Conservation (phyloP, 2,113 vertebrate species). For the Stigmatopora argus region DNA sequence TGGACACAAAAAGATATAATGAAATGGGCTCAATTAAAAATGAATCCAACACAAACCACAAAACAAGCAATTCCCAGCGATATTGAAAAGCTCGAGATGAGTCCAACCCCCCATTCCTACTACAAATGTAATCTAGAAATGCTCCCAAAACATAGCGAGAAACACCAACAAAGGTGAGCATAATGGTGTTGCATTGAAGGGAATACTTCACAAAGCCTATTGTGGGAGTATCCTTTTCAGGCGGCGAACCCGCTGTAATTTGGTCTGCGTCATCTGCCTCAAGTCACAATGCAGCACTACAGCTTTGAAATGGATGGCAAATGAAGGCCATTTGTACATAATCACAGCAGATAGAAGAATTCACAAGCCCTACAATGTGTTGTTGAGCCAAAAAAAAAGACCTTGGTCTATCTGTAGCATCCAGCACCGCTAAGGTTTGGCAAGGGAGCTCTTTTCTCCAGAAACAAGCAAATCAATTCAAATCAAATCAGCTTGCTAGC, state of each 20-base stretch:
- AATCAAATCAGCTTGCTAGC: conserved; percentile 69
- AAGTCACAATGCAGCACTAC: conserved; percentile 66
- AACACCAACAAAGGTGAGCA: conserved; percentile 71
- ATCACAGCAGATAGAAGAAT: conserved; percentile 70
- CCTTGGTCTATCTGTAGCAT: conserved; percentile 69
- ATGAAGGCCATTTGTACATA: conserved; percentile 76
- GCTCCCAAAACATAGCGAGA: conserved; percentile 66
- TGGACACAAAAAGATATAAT: conserved; percentile 18
- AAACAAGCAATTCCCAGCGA: conserved; percentile 41
- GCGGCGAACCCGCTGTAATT: conserved; percentile 68
- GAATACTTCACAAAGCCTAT: conserved; percentile 71
- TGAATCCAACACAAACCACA: conserved; percentile 19
- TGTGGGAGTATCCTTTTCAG: conserved; percentile 72
- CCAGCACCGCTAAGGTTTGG: conserved; percentile 57
- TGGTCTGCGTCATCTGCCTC: conserved; percentile 66
- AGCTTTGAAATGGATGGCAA: conserved; percentile 72
- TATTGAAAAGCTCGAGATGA: conserved; percentile 41
- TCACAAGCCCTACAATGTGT: conserved; percentile 60
- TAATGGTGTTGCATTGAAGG: conserved; percentile 65
- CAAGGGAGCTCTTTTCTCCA: conserved; percentile 42
- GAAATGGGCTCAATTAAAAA: conserved; percentile 23
- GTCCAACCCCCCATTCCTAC: conserved; percentile 24
- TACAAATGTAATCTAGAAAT: conserved; percentile 63
- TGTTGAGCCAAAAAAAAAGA: conserved; percentile 70
- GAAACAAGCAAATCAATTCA: conserved; percentile 74